These are phyloP conservation scores for Murina feae DNA, from an alignment of 2,113 vertebrate species.

Conservation along the genomic window DNA sequence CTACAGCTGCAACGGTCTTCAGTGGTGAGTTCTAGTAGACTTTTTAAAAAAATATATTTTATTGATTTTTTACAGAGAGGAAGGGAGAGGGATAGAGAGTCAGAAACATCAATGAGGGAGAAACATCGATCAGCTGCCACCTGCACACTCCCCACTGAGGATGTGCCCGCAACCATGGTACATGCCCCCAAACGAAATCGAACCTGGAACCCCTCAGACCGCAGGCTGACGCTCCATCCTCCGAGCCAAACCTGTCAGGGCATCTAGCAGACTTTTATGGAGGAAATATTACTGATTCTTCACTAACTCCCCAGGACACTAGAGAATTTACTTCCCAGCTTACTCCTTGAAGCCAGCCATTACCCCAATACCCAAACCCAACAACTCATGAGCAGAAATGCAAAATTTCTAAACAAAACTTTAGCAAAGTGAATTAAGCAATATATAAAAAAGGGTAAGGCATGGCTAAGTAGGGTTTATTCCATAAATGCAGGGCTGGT, in stretches of 20 bases:
- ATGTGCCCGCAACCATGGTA: too few relatives aligned
- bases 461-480: neutral
- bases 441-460: neutral
- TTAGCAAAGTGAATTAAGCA: neutral
- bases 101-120: too few relatives aligned
- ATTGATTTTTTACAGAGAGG: too few relatives aligned
- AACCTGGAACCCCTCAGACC: too few relatives aligned
- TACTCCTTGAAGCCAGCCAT: neutral
- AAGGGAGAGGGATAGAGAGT: too few relatives aligned
- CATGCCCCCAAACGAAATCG: too few relatives aligned
- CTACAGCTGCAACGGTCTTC: neutral
- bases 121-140: too few relatives aligned
- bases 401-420: neutral
- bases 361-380: neutral
- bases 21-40: neutral
- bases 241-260: too few relatives aligned
- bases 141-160: too few relatives aligned
- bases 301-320: neutral
- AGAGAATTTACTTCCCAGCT: neutral
- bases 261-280: neutral
- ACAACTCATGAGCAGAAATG: neutral
- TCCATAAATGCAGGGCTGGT: neutral
- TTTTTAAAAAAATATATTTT: too few relatives aligned
- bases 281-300: neutral
- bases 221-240: too few relatives aligned